Evolutionary conservation across 1,140 invertebrate genomes (phyloP).

Genomic region (Hyposmocoma kahamanoa): DNA sequence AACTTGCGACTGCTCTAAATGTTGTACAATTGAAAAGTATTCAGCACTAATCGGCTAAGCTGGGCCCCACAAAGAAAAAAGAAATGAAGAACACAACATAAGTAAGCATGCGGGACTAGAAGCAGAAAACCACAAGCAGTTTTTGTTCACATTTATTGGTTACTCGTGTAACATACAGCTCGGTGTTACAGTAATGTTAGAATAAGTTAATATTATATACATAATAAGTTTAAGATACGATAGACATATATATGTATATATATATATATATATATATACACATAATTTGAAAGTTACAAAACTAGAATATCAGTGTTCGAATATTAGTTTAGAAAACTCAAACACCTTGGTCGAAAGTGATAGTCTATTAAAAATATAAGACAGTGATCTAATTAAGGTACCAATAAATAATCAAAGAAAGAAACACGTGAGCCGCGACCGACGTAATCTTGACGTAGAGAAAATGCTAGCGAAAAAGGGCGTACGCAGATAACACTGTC

Average conservation of each 20-base stretch:
- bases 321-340: constrained; percentile 19
- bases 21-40: too few relatives aligned
- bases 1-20: too few relatives aligned
- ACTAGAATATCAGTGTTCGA: constrained; percentile 15
- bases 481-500: too few relatives aligned
- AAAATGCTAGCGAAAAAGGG: too few relatives aligned
- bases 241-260: constrained; percentile 39
- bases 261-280: too few relatives aligned
- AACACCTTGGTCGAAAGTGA: constrained; percentile 17
- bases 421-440: too few relatives aligned
- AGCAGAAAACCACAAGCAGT: constrained; percentile 67
- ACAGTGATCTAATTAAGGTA: too few relatives aligned
- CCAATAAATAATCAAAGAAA: too few relatives aligned
- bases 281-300: constrained; percentile 28
- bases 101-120: constrained; percentile 67
- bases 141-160: constrained; percentile 70
- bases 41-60: too few relatives aligned
- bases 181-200: constrained; percentile 48
- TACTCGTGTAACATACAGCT: constrained; percentile 62
- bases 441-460: too few relatives aligned
- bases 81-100: constrained; percentile 36
- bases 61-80: constrained; percentile 40
- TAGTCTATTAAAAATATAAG: too few relatives aligned
- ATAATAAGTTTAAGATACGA: constrained; percentile 27
- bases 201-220: constrained; percentile 31